Base-by-base conservation (phyloP, 1,140 invertebrate genomes). In the Ganaspis sp. region DNA sequence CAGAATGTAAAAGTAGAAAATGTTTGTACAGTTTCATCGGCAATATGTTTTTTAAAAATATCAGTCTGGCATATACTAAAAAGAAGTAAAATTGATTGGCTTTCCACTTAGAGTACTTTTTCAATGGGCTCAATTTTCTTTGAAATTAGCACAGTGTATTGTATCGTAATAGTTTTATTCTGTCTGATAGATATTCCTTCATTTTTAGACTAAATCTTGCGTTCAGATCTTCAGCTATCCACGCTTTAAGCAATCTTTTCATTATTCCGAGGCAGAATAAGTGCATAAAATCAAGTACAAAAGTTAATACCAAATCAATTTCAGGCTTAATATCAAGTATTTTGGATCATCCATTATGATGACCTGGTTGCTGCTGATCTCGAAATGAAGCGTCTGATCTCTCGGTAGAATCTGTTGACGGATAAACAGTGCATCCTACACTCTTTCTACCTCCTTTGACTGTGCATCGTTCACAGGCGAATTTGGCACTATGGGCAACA, bases 1-100 rank as follows among this genome's bases (percentile, higher is more conserved):
- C 72, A 38, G 45, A 42, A 54, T 73, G 72, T 29, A 73, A 54
- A 9, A 69, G 69, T 21, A 78, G 9, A 71, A 78, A 78, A 54
- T 78, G 72, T 21, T 54, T 49, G 49, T 78, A 78, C 19, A 49
- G 26, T 3, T 54, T 15, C 2, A 15, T 34, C 49, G 40, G 11
- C 38, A 69, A 5, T 74, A 78, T 49, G 6, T 38, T 29, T 74
- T 70, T 78, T n/a, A 78, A 15, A 9, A 71, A 8, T 37, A 78
- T 21, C 19, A 69, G 69, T 29, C 71, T 69, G 12, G 42, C 40
- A 17, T 78, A 78, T 1, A 78, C 3, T 11, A 74, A 0, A 17
- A 78, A 74, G 29, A 70, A 34, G 17, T 69, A 38, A 40, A 26
- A 38, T 42, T 78, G 72, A 12, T 72, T 74, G 4, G 76, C 72